These are phyloP conservation scores for Megamerina dolium DNA, from an alignment of 2,888 invertebrate genomes.

Conservation along the genomic window DNA sequence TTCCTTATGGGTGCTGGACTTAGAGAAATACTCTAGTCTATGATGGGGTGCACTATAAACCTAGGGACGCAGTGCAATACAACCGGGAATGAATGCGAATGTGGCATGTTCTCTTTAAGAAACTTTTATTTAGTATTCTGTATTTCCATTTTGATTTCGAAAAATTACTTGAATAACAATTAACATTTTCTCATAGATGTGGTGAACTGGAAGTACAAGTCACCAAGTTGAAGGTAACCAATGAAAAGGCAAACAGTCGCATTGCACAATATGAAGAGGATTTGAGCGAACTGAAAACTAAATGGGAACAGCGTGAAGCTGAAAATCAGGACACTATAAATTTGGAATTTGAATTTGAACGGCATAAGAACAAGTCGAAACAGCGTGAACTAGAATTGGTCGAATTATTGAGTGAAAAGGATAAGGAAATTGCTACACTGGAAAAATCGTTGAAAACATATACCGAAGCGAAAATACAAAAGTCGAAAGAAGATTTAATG, in stretches of 20 bases:
- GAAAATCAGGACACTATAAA: slow-evolving; percentile 38
- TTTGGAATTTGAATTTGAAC: slow-evolving; percentile 53
- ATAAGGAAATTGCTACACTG: slow-evolving; percentile 26
- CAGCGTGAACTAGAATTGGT: slow-evolving; percentile 55
- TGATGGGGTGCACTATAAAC: too few relatives aligned
- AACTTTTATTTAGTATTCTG: too few relatives aligned
- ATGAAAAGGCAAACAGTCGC: slow-evolving; percentile 45
- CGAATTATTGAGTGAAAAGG: slow-evolving; percentile 49
- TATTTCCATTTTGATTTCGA: too few relatives aligned
- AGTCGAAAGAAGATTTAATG: slow-evolving; percentile 33
- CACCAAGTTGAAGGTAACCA: slow-evolving; percentile 23
- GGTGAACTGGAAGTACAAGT: slow-evolving; percentile 25
- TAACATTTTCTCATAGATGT: slow-evolving; percentile 26
- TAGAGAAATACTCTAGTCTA: too few relatives aligned
- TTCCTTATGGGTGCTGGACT: too few relatives aligned
- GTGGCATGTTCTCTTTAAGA: too few relatives aligned
- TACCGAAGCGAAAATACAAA: slow-evolving; percentile 27
- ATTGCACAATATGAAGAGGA: slow-evolving; percentile 51
- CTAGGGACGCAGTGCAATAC: too few relatives aligned
- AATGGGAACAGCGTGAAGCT: slow-evolving; percentile 30
- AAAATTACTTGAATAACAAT: too few relatives aligned
- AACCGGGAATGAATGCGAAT: too few relatives aligned
- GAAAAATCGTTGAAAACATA: slow-evolving; percentile 27
- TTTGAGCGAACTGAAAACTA: slow-evolving; percentile 27
- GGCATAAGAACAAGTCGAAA: slow-evolving; percentile 52